Base-by-base conservation (phyloP, 2,797 vertebrate genomes). In the Amniataba percoides region DNA sequence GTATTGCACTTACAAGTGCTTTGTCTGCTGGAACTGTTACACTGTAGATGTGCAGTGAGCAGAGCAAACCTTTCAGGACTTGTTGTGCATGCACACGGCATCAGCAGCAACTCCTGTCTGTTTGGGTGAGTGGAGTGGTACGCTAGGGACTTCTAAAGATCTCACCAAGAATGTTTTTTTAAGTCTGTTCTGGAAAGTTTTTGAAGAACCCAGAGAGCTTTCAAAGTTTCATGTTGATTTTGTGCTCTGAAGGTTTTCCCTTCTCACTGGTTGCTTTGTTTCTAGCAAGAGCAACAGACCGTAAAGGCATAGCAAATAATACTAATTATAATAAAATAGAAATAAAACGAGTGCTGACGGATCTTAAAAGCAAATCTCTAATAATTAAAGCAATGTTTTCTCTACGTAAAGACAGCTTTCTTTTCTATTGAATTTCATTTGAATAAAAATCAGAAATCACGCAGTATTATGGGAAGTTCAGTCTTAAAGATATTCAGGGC, bases 31-130 rank as follows among this genome's bases (percentile, higher is more conserved):
- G 57, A 68, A 45, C 31, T 57, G 59, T 46, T 79, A 19, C 34
- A 51, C 36, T 81, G 51, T 51, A 71, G 64, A 51, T 60, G 21
- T 73, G 48, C 71, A 70, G 67, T 42, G 13, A 55, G 64, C 57
- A 57, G 59, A 74, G 62, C 9, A 11, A 85, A 75, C 51, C 70
- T 70, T 89, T 84, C 59, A 84, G 65, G 65, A 66, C 62, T 83
- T 79, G 61, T 83, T 90, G 78, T 74, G 87, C 75, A 86, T 90
- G 77, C 81, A 77, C 72, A 67, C 48, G 58, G 83, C 77, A 75
- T 88, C 82, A 77, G 58, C 81, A 81, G 68, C 74, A 60, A 16
- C 80, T 83, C 31, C 27, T 53, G 34, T 80, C 75, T 90, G 82
- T 86, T 85, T 80, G 71, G 65, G 56, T 87, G 86, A 86, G 83